Percentiles rank a stretch among this genome's conserved stretches.
Evolutionary conservation across 2,888 invertebrate genomes (phyloP).

Genomic region (Temnothorax unifasciatus): DNA sequence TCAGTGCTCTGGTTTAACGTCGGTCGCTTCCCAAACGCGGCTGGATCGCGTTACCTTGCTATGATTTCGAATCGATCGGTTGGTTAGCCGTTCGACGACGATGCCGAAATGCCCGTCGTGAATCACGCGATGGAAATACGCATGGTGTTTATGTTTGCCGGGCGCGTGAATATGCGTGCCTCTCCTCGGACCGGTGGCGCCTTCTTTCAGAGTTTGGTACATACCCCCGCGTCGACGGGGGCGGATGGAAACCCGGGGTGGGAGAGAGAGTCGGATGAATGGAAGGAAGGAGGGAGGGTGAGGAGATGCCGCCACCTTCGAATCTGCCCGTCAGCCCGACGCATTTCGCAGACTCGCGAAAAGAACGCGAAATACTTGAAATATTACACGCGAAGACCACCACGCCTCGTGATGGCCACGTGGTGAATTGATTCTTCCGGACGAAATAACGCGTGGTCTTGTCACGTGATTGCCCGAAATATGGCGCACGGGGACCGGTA

Average conservation of each 20-base stretch:
- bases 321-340: slow-evolving; percentile 59
- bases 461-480: slow-evolving; percentile 46
- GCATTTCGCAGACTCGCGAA: slow-evolving; percentile 11
- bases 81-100: not conserved
- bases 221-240: slow-evolving; percentile 49
- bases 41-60: not conserved
- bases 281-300: slow-evolving; percentile 51
- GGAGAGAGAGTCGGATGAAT: slow-evolving; percentile 67
- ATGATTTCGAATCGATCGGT: slow-evolving; percentile 12
- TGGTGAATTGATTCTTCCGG: slow-evolving; percentile 53
- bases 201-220: slow-evolving; percentile 73
- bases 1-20: slow-evolving; percentile 62
- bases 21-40: slow-evolving; percentile 21
- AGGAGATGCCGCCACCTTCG: slow-evolving; percentile 55
- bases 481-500: not conserved
- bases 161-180: slow-evolving; percentile 76
- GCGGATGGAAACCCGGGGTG: slow-evolving; percentile 45
- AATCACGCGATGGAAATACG: slow-evolving; percentile 48
- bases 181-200: slow-evolving; percentile 77
- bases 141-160: slow-evolving; percentile 77
- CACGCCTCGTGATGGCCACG: slow-evolving; percentile 48
- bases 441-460: slow-evolving; percentile 12
- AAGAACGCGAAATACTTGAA: slow-evolving; percentile 39
- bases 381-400: slow-evolving; percentile 12
- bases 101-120: not conserved